Conservation (phyloP, 2,113 vertebrate species). For the Ceuthmochares aereus region DNA sequence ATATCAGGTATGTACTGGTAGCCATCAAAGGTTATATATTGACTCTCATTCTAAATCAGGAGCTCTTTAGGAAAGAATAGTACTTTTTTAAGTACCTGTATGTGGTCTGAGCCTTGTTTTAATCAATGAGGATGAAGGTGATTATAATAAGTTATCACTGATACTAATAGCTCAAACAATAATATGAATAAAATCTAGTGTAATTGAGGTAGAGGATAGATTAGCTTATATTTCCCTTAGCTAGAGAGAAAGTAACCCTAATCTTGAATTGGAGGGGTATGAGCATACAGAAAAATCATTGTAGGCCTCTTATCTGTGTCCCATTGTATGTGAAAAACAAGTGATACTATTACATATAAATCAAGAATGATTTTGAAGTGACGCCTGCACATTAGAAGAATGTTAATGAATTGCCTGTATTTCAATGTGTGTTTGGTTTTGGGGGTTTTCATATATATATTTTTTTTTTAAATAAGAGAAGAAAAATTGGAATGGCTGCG, state of each 20-base stretch:
- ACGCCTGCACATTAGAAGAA: neutral
- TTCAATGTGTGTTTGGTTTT: neutral
- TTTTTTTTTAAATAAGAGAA: neutral
- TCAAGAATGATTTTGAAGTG: neutral
- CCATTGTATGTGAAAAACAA: constrained; percentile 1
- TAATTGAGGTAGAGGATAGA: neutral
- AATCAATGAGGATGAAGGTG: neutral
- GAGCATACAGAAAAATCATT: neutral
- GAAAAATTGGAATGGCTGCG: neutral
- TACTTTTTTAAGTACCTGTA: neutral
- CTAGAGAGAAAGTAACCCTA: neutral
- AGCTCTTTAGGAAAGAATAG: neutral
- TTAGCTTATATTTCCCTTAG: neutral
- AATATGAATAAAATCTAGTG: neutral
- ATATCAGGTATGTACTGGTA: neutral
- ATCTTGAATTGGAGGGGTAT: neutral
- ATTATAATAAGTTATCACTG: neutral
- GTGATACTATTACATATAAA: neutral
- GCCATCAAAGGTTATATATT: neutral
- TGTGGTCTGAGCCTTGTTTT: neutral
- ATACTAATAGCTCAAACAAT: neutral
- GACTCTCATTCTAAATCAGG: neutral
- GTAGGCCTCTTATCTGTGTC: neutral
- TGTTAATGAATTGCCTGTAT: neutral
- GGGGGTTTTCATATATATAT: too few species aligned